Base-by-base conservation (phyloP, 1,140 invertebrate genomes). In the Caenorhabditis tropicalis region DNA sequence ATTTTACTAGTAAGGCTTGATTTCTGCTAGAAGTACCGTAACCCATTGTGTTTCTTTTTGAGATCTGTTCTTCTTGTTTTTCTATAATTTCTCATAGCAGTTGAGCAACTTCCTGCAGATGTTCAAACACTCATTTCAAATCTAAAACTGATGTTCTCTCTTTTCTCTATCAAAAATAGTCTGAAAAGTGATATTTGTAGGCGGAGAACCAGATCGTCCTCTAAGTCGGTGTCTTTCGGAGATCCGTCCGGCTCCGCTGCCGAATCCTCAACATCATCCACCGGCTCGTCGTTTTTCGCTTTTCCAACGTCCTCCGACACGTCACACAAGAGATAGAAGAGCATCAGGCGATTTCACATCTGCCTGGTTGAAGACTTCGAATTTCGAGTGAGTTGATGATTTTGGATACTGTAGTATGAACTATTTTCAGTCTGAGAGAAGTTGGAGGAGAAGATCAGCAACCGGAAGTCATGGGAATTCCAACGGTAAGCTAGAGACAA, bases 161-260 rank as follows among this genome's bases (percentile, higher is more conserved):
- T 46, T 46, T 2, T 2, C 43, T 51, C n/a, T 19, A n/a, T n/a
- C n/a, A n/a, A n/a, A n/a, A n/a, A n/a, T n/a, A n/a, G n/a, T n/a
- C n/a, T n/a, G n/a, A n/a, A n/a, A n/a, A n/a, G n/a, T n/a, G n/a
- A n/a, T n/a, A n/a, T 16, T 36, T 16, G 16, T 53, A 58, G 49
- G 39, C 21, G 10, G 10, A 15, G 53, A 49, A 33, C 79, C 79
- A 31, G 82, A 58, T n/a, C 56, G 82, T 46, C 82, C 56, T 9
- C 82, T 82, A 7, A 60, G 36, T 19, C 82, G 82, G 31, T 70
- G 82, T 49, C 60, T 82, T 46, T 70, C 82, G 15, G 82, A 74
- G 36, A 74, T 74, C n/a, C 65, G 65, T 31, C 65, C 65, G 65
- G 65, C 65, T 74, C 65, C 60, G n/a, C 43, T 27, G 27, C 82